Evolutionary conservation across 2,113 vertebrate species (phyloP).

Genomic region (Acrocephalus arundinaceus): DNA sequence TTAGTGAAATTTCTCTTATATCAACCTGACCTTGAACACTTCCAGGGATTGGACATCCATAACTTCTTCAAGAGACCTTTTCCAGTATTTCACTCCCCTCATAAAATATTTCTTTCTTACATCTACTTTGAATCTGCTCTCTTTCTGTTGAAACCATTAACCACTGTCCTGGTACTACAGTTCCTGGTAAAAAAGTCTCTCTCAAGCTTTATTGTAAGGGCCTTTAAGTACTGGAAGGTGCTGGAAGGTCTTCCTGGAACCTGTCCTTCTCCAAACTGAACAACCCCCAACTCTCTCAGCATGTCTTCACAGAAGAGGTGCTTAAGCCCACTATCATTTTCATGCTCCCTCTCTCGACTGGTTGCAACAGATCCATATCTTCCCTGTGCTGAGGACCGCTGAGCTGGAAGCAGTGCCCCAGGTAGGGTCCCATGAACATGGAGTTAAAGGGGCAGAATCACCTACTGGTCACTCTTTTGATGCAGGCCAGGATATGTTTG

Average conservation of each 20-base stretch:
- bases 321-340: neutral
- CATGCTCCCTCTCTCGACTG: neutral
- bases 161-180: neutral
- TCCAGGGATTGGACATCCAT: neutral
- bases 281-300: neutral
- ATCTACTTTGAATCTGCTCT: neutral
- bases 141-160: neutral
- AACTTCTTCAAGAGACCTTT: neutral
- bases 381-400: neutral
- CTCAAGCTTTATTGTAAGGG: neutral
- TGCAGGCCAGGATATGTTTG: rapidly evolving
- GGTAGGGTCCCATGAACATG: rapidly evolving
- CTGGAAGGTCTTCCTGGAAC: neutral
- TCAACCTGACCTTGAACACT: neutral
- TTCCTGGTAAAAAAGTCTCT: neutral
- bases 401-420: neutral
- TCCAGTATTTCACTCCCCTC: neutral
- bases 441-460: neutral
- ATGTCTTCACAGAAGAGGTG: neutral
- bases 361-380: neutral
- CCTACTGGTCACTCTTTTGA: neutral
- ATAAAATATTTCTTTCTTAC: neutral
- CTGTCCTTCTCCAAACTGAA: neutral
- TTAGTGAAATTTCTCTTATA: neutral
- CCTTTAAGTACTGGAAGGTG: neutral